These are phyloP conservation scores for Wiebesia pumilae DNA, from an alignment of 1,140 invertebrate species.

Conservation along the genomic window DNA sequence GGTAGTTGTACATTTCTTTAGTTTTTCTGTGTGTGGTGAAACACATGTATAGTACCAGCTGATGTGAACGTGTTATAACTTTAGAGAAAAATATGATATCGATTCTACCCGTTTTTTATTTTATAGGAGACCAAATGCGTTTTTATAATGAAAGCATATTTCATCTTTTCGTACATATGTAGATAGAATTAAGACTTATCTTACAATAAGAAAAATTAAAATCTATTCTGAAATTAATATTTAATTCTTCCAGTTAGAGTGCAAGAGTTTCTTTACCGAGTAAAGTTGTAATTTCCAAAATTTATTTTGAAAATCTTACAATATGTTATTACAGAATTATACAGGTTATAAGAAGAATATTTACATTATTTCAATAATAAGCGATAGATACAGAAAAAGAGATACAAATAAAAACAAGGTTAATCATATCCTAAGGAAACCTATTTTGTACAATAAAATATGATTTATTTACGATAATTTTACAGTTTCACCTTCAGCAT, in stretches of 20 bases:
- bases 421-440: too few relatives aligned
- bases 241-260: not conserved
- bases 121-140: not conserved
- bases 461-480: too few relatives aligned
- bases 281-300: not conserved
- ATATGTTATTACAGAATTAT: not conserved
- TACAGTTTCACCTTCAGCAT: too few relatives aligned
- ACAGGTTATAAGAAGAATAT: not conserved
- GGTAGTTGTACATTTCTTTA: not conserved
- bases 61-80: constrained; percentile 40
- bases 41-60: constrained; percentile 15
- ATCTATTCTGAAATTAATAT: not conserved
- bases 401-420: too few relatives aligned
- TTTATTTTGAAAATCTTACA: not conserved
- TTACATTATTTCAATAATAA: too few relatives aligned
- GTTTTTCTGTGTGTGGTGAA: not conserved
- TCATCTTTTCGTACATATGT: not conserved
- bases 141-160: not conserved
- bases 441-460: too few relatives aligned
- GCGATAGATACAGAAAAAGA: too few relatives aligned
- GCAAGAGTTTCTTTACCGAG: not conserved
- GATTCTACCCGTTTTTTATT: constrained; percentile 6
- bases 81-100: constrained; percentile 24
- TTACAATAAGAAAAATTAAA: not conserved
- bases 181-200: not conserved